Evolutionary conservation across 2,113 vertebrate genomes (phyloP), one percentile per base, ranked within the genome.

Genomic region (Porphyrio hochstetteri): DNA sequence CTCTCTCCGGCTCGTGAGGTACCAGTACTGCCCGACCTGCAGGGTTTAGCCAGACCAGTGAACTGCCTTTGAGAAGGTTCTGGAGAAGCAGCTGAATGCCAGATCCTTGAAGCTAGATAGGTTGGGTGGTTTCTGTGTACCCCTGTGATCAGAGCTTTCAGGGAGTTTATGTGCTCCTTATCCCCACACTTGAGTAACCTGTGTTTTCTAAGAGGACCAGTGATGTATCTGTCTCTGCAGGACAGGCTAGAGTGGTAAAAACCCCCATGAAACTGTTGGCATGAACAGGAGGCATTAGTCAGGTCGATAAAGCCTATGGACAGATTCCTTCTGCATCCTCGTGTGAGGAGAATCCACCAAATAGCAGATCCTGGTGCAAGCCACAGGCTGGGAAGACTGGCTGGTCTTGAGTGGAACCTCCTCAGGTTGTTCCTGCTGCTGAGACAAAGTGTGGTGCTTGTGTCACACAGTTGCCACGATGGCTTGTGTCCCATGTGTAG

Each of bases 1-100:
- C 90, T 99, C 99, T 14, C 97, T 99, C 18, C 98, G 99, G 5
- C 98, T 99, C 8, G 98, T 99, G 96, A 99, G 99, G 99, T 99
- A 98, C 71, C 67, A 48, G 16, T 35, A 9, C 3, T 33, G 7
- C 67, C 80, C 71, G 61, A 67, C 10, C 31, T 17, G 20, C 28
- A 36, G 13, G 3, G 61, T 65, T 44, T 8, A 8, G 55, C 82
- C 53, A 46, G 5, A 65, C 16, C 81, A 52, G 42, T 1, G 1
- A 69, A 44, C 28, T 72, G 27, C 9, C 5, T 3, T 60, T 81
- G 33, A 11, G 50, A 11, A 61, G 42, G 11, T 53, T 86, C 80
- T 69, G 36, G 61, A 79, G 67, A 85, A 76, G 52, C 2, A 88
- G 48, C 64, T 82, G 61, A 76, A 60, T 76, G 46, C 46, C 69